Percentiles rank a stretch among this genome's conserved stretches.
Conservation (phyloP, 2,113 vertebrate genomes). For the Gymnogyps californianus region DNA sequence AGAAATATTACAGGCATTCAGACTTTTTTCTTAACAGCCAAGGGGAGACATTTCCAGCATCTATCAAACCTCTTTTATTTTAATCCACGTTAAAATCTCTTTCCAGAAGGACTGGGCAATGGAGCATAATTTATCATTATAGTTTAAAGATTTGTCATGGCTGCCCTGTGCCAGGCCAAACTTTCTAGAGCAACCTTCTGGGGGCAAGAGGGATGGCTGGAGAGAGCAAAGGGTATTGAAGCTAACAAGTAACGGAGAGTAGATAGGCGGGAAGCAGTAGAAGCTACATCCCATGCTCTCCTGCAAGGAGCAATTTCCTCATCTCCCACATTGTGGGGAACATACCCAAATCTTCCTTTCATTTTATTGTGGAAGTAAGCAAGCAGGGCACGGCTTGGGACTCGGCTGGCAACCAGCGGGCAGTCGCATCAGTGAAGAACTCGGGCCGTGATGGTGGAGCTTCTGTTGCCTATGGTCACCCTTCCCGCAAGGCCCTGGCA, state of each 20-base stretch:
- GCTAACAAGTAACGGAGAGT: background rate
- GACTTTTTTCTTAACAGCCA: conserved; percentile 28
- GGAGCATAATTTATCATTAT: conserved; percentile 7
- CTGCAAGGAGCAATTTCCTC: background rate
- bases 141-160: background rate
- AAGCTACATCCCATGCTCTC: background rate
- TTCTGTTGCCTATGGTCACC: background rate
- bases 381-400: background rate
- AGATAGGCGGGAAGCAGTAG: background rate
- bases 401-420: background rate
- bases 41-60: conserved; percentile 40
- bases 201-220: background rate
- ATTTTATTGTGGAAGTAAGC: background rate
- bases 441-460: background rate
- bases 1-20: conserved; percentile 68
- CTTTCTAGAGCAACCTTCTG: background rate
- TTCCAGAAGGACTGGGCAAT: conserved; percentile 4
- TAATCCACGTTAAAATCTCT: conserved; percentile 45
- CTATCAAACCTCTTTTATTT: conserved; percentile 57
- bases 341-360: background rate
- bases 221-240: background rate
- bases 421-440: background rate
- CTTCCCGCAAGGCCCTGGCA: background rate
- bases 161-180: background rate
- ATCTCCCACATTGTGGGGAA: background rate